Evolutionary conservation across 2,113 vertebrate genomes (phyloP), one percentile per base, ranked within the genome.

Genomic region (Andinoacara biseriatus): DNA sequence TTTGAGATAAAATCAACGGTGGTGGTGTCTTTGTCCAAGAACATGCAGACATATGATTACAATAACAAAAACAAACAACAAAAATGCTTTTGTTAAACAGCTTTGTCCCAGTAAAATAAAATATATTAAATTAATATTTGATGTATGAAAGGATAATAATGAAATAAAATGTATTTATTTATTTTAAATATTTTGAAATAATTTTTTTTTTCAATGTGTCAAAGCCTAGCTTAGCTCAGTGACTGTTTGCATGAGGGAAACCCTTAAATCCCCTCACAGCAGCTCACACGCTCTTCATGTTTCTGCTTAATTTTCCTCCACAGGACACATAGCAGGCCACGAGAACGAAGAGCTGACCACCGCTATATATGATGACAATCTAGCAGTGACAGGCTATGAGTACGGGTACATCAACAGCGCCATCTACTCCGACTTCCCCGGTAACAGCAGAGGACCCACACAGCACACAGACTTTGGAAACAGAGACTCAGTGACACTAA

Each of bases 361-460:
- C 24, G 15, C 4, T 33, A 4, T 2, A 7, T 10, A 40, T 40
- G 2, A 43, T 11, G 40, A 49, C 15, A 9, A 20, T 0, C 11
- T 40, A 69, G 40, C 29, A 40, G 2, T 3, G 9, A 49, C 63
- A 29, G 63, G 10, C 14, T 46, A 46, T 0, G 7, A 67, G 1
- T 26, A 43, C 2, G 0, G 3, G 3, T 13, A 38, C n/a, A 0
- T 5, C 38, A 0, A 17, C 65, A 69, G 8, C 40, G 1, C 1
- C 2, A 9, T 52, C 1, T 72, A 29, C 24, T 20, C 0, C 24
- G 0, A 0, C 17, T 2, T 7, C 65, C 43, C 43, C 5, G 65
- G 65, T 72, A 72, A 72, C 24, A 31, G 65, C 43, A 52, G 65
- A 52, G 3, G 54, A 10, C 20, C 54, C 20, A 22, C n/a, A 10